Base-by-base conservation (phyloP, 1,140 invertebrate genomes). In the Macrosteles quadrilineatus region DNA sequence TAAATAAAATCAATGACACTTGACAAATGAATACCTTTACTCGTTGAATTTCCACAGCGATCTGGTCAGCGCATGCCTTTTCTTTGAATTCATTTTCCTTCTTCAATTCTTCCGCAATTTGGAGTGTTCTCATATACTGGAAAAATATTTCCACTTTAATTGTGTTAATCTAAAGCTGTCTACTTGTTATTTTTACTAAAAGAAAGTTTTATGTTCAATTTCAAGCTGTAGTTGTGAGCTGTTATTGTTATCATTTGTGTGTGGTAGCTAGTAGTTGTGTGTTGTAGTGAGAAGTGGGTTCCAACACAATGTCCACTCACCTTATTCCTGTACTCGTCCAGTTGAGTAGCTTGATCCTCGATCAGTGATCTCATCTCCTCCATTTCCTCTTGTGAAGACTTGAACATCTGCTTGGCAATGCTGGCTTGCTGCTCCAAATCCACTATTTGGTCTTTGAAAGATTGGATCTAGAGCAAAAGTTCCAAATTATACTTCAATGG, bases 11-110 rank as follows among this genome's bases (percentile, higher is more conserved):
- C n/a, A n/a, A n/a, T n/a, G n/a, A n/a, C n/a, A n/a, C n/a, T n/a
- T n/a, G n/a, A n/a, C n/a, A n/a, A n/a, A n/a, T n/a, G n/a, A 86
- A 79, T 80, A 88, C 87, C 77, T 91, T 91, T 4, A 91, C 88
- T 70, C 86, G 80, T 72, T 88, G 86, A 45, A 92, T 90, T 80
- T 92, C 90, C 11, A 87, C 77, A 72, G 88, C 89, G 29, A 91
- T 88, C 77, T 92, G 90, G 77, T 91, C 89, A 71, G 88, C 88
- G 74, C 91, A 90, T 72, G 91, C 90, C 83, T 90, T 86, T 73
- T 91, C 89, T 82, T 91, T 88, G 72, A 90, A 84, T 57, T 91
- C 88, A 32, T 91, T 83, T 69, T 90, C 87, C 12, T 87, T 81
- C 12, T 84, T 82, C 76, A 91, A 90, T 77, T 91, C 90, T 78